Evolutionary conservation across 2,113 vertebrate genomes (phyloP).

Genomic region (Rafetus swinhoei): DNA sequence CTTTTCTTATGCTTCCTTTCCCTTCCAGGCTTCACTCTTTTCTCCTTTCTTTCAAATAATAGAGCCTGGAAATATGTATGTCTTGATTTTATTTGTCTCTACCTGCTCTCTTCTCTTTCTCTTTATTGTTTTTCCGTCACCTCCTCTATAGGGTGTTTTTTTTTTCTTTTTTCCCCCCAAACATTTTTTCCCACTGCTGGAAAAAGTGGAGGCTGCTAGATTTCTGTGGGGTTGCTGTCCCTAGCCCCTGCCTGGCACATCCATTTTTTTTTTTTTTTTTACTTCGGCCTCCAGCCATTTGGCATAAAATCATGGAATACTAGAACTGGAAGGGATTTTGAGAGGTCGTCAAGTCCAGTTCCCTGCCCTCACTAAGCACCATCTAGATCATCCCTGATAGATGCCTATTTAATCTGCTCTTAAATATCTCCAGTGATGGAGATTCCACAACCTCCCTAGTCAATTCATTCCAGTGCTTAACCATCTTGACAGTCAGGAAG

Average conservation of each 20-base stretch:
- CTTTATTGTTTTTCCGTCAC: slow-evolving; percentile 10
- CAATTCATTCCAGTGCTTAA: too few species aligned
- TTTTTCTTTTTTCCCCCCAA: too few species aligned
- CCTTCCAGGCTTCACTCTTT: not conserved
- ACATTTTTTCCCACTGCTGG: not conserved
- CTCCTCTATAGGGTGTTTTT: not conserved
- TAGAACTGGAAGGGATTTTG: too few species aligned
- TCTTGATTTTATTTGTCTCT: not conserved
- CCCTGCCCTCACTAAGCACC: too few species aligned
- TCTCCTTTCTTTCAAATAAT: slow-evolving; percentile 22
- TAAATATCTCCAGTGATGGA: too few species aligned
- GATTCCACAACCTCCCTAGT: too few species aligned
- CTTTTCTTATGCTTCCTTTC: not conserved
- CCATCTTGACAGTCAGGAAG: too few species aligned
- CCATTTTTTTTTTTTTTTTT: not conserved
- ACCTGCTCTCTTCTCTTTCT: not conserved
- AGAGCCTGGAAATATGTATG: not conserved
- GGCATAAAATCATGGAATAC: not conserved
- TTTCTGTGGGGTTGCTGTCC: not conserved
- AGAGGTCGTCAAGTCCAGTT: too few species aligned
- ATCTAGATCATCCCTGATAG: too few species aligned
- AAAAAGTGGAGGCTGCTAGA: not conserved
- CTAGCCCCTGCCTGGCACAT: not conserved
- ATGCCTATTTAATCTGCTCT: too few species aligned
- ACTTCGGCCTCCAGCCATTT: not conserved